A percentile compares a stretch with the other conserved stretches of the same genome.
These are phyloP conservation scores for Emydocephalus ijimae DNA, from an alignment of 2,113 vertebrate genomes.

Conservation along the genomic window DNA sequence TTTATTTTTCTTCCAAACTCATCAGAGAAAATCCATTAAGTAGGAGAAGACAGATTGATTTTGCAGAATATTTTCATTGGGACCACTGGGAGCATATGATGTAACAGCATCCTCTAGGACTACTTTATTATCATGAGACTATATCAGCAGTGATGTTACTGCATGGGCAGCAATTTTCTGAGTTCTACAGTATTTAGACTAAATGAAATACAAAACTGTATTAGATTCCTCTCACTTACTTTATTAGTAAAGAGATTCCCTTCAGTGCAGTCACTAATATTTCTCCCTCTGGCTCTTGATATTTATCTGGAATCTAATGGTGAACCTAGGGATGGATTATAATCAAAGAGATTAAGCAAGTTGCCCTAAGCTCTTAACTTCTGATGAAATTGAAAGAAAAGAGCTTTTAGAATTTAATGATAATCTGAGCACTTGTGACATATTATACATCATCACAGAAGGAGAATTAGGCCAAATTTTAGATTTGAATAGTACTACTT, in stretches of 20 bases:
- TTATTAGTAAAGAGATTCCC: neutral
- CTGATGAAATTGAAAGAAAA: neutral
- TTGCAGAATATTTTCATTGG: neutral
- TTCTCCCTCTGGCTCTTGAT: neutral
- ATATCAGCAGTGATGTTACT: neutral
- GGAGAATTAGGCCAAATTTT: neutral
- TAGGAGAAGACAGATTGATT: neutral
- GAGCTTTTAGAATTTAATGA: neutral
- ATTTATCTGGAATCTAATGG: neutral
- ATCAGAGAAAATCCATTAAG: neutral
- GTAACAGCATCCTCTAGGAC: neutral
- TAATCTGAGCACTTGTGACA: neutral
- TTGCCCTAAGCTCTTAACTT: neutral
- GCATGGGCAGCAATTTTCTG: neutral
- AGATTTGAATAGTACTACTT: neutral
- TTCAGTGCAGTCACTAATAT: neutral
- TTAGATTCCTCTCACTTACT: neutral
- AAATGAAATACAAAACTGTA: neutral
- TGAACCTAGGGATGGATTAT: neutral
- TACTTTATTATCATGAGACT: neutral
- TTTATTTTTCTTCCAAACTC: neutral
- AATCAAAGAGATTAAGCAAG: neutral
- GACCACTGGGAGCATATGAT: neutral
- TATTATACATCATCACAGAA: neutral
- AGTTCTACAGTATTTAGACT: neutral